Conservation (phyloP, 23 tunicate genomes). For the Trididemnum nubilum region DNA sequence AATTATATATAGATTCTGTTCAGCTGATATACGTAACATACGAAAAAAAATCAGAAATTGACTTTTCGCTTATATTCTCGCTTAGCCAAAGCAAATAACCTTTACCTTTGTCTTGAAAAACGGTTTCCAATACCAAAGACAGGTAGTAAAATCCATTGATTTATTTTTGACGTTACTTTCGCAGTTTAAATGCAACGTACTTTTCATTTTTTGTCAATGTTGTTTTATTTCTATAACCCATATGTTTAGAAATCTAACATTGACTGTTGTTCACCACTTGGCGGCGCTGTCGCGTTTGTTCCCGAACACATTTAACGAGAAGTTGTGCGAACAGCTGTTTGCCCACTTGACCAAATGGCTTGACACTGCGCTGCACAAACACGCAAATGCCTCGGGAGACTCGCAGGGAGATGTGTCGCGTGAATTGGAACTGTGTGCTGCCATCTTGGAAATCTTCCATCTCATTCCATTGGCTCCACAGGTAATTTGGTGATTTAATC, state of each 20-base stretch:
- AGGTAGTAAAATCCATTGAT: no score
- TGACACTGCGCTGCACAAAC: conserved; percentile 81
- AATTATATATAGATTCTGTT: no score
- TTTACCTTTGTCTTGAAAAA: no score
- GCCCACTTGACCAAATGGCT: conserved; percentile 92
- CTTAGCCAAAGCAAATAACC: no score
- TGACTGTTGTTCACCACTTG: conserved; percentile 90
- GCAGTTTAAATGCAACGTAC: no score
- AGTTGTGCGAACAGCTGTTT: conserved; percentile 85
- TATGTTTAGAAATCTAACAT: conserved; percentile 84
- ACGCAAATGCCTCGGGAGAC: background rate
- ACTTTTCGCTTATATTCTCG: no score
- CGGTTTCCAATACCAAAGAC: no score
- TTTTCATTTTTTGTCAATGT: no score
- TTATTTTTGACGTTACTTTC: no score
- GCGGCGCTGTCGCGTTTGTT: conserved; percentile 92
- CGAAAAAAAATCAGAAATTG: no score
- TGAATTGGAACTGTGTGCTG: conserved; percentile 89
- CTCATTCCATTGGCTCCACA: conserved; percentile 89
- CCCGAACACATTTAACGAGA: conserved; percentile 97
- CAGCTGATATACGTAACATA: no score
- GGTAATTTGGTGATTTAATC: conserved; percentile 43
- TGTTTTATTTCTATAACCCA: no score
- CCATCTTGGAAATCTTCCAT: conserved; percentile 92
- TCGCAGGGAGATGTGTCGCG: conserved; percentile 46